Conservation (phyloP, 1,140 invertebrate genomes). For the Bombus fervidus region DNA sequence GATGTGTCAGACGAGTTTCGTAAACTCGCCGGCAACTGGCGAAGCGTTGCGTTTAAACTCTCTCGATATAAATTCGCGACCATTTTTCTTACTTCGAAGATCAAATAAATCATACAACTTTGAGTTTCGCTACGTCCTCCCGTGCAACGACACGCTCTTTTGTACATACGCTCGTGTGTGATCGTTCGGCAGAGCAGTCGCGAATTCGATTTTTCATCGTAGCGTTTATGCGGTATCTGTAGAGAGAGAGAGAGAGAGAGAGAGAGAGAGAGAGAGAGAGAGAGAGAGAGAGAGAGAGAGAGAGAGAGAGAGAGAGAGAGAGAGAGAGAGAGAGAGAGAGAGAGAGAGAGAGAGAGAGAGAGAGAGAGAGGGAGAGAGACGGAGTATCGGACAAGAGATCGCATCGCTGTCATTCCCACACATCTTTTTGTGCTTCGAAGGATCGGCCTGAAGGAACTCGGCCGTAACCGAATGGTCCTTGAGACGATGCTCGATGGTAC, state of each 20-base stretch:
- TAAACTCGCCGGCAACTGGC: background rate
- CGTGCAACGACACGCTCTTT: background rate
- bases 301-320: background rate
- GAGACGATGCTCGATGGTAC: constrained; percentile 47
- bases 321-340: background rate
- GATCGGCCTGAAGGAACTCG: constrained; percentile 27
- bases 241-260: background rate
- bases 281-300: no score
- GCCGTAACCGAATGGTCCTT: constrained; percentile 48
- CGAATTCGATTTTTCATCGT: background rate
- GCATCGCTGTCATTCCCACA: constrained; percentile 34
- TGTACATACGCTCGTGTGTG: background rate
- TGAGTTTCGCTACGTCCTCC: background rate
- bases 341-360: background rate
- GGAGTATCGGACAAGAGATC: background rate
- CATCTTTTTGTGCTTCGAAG: constrained; percentile 8
- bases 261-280: background rate
- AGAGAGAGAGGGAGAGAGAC: background rate
- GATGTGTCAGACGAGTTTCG: background rate
- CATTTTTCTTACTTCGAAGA: background rate
- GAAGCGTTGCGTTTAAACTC: background rate
- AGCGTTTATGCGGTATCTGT: background rate
- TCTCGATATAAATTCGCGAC: no score
- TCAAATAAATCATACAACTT: background rate
- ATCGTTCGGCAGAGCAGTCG: background rate